Conservation (phyloP, 2,113 vertebrate genomes). For the Sialia sialis region DNA sequence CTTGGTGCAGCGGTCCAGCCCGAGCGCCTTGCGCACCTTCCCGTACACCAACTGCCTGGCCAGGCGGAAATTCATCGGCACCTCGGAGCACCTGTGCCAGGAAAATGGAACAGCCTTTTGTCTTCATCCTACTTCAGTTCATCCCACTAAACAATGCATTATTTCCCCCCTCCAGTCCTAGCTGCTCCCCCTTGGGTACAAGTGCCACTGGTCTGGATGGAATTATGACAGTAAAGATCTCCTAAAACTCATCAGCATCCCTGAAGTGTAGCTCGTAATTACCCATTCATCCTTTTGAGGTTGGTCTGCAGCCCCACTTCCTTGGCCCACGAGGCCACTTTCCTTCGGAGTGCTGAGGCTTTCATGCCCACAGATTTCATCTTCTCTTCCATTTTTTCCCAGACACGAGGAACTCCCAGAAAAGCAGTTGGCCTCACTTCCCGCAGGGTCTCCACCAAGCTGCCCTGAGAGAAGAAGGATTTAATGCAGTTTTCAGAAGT, state of each 20-base stretch:
- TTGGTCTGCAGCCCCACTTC: conserved; percentile 81
- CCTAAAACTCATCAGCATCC: neutral
- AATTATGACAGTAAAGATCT: neutral
- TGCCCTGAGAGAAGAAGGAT: conserved; percentile 74
- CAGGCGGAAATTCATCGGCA: conserved; percentile 79
- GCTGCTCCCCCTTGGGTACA: neutral
- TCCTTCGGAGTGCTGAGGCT: conserved; percentile 76
- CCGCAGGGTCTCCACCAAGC: conserved; percentile 80
- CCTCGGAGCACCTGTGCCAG: neutral
- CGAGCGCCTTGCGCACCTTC: conserved; percentile 82
- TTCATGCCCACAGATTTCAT: conserved; percentile 80
- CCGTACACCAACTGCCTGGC: conserved; percentile 85
- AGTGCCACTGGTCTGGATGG: neutral
- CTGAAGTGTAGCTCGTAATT: neutral
- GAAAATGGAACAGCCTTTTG: fast-evolving
- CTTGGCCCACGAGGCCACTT: conserved; percentile 87
- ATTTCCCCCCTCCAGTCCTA: neutral
- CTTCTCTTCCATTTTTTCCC: conserved; percentile 95
- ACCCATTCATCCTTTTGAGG: conserved; percentile 82
- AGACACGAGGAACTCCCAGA: conserved; percentile 90
- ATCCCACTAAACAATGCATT: neutral
- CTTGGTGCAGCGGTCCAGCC: conserved; percentile 83
- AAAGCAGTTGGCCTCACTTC: conserved; percentile 89
- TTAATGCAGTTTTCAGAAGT: neutral
- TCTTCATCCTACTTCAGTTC: neutral